phyloP scores from a whole-genome alignment of 37 sponge, comb jelly and placozoan species.

The Theonella swinhoei region DNA sequence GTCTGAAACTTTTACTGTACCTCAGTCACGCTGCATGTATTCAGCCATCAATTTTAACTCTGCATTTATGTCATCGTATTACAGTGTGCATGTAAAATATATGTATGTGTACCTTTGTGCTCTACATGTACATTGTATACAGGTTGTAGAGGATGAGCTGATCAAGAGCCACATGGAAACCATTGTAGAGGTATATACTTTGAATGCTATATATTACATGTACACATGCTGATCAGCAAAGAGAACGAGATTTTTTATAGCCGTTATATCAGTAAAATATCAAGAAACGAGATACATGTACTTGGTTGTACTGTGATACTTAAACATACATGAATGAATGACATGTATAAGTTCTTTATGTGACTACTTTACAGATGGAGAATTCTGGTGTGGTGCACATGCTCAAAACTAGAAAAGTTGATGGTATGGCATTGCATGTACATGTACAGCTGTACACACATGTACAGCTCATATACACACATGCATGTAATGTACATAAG shows the following conservation, averaged over 20 bases:
- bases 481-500: too few species aligned
- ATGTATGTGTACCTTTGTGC: neutral
- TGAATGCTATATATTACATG: too few species aligned
- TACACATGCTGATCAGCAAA: too few species aligned
- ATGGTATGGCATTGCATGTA: too few species aligned
- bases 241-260: neutral
- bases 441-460: too few species aligned
- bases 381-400: constrained; percentile 98
- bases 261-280: neutral
- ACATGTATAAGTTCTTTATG: too few species aligned
- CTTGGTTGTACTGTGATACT: neutral
- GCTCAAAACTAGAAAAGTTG: constrained; percentile 87
- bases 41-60: too few species aligned
- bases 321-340: neutral
- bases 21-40: too few species aligned
- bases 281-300: neutral
- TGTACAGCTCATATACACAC: too few species aligned
- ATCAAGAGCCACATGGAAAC: constrained; percentile 94
- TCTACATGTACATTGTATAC: too few species aligned
- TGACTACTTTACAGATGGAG: constrained; percentile 99
- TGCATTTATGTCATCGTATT: neutral
- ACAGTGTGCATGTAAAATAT: neutral
- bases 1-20: too few species aligned
- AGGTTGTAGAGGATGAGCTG: constrained; percentile 95
- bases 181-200: constrained; percentile 80